phyloP scores from a whole-genome alignment of 2,797 vertebrate species.

The Acrocephalus scirpaceus region DNA sequence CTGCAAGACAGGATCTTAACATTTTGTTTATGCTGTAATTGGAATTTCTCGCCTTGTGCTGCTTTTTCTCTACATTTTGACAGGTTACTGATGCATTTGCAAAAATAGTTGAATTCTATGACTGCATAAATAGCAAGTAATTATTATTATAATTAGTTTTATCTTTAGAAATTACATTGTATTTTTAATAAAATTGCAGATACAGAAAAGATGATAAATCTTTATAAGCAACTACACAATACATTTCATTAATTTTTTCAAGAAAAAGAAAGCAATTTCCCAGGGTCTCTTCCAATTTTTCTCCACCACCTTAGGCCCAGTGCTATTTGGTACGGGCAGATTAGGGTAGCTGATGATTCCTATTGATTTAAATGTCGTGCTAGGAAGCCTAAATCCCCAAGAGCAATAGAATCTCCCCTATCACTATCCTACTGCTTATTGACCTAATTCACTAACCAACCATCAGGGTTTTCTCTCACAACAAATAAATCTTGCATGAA shows the following conservation, averaged over 20 bases:
- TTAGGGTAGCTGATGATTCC: constrained; percentile 58
- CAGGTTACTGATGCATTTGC: neutral
- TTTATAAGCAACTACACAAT: neutral
- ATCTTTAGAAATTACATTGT: neutral
- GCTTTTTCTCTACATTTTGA: neutral
- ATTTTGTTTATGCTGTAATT: neutral
- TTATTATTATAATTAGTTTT: neutral
- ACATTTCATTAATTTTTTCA: neutral
- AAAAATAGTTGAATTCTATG: neutral
- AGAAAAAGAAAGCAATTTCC: neutral
- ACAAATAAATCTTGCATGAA: constrained; percentile 69
- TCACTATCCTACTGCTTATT: constrained; percentile 67
- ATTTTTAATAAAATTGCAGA: neutral
- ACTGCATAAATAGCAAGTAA: neutral
- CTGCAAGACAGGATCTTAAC: neutral
- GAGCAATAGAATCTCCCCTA: constrained; percentile 59
- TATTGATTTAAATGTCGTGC: constrained; percentile 63
- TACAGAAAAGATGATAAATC: neutral
- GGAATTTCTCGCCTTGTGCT: neutral
- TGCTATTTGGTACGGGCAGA: constrained; percentile 17
- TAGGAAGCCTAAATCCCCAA: constrained; percentile 63
- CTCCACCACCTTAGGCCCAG: constrained; percentile 9
- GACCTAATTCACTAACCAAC: constrained; percentile 66
- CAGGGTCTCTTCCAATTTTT: constrained; percentile 11
- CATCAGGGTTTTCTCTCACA: constrained; percentile 62